These are phyloP conservation scores for Tachina fera DNA, from an alignment of 2,888 invertebrate genomes.

Conservation along the genomic window DNA sequence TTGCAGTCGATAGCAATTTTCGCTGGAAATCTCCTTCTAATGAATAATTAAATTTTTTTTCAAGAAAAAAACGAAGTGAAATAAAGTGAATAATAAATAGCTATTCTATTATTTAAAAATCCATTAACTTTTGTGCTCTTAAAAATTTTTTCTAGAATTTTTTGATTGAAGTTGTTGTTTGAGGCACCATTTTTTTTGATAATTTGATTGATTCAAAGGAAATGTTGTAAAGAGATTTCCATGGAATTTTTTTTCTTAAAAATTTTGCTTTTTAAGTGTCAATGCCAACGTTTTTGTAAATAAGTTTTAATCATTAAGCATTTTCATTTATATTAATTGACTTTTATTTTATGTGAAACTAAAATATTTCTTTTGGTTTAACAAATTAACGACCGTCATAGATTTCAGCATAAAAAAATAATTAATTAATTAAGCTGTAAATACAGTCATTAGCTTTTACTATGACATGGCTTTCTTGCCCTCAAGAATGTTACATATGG, in stretches of 20 bases:
- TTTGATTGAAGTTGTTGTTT: too few species aligned
- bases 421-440: background rate
- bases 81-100: too few species aligned
- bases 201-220: too few species aligned
- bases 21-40: background rate
- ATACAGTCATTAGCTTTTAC: background rate
- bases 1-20: background rate
- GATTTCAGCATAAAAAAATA: background rate
- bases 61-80: background rate
- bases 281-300: too few species aligned
- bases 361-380: background rate
- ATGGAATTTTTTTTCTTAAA: too few species aligned
- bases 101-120: too few species aligned
- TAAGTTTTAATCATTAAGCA: background rate
- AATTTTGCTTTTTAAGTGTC: too few species aligned
- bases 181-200: too few species aligned
- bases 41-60: background rate
- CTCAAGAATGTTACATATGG: conserved; percentile 1
- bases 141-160: too few species aligned
- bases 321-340: background rate
- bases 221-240: too few species aligned
- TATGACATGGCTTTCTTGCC: background rate
- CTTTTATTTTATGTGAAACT: background rate
- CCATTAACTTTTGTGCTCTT: too few species aligned
- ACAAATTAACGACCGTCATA: conserved; percentile 5